Percentiles rank a stretch among this genome's conserved stretches.
These are phyloP conservation scores for Harpagoxenus sublaevis DNA, from an alignment of 2,888 invertebrate species.

Conservation along the genomic window DNA sequence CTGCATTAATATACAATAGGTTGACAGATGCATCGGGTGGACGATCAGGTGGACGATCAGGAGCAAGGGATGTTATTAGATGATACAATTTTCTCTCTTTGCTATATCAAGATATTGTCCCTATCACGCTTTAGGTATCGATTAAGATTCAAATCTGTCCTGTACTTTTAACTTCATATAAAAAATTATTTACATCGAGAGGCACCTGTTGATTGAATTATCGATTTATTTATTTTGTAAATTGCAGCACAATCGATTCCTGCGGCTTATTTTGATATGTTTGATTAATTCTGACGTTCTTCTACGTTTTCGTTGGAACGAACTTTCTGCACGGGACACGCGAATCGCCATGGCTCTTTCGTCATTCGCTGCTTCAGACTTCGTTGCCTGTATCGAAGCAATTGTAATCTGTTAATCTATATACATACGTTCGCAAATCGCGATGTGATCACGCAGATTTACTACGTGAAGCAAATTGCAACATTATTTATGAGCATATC, in stretches of 20 bases:
- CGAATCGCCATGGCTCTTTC: neutral
- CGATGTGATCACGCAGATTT: conserved; percentile 1
- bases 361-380: neutral
- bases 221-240: neutral
- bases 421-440: conserved; percentile 4
- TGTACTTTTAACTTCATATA: neutral
- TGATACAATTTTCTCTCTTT: neutral
- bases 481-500: neutral
- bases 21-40: neutral
- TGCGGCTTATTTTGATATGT: neutral
- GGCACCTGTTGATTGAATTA: neutral
- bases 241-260: neutral
- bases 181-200: neutral
- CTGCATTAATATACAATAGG: neutral
- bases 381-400: conserved; percentile 5
- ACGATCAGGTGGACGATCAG: neutral
- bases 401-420: conserved; percentile 21
- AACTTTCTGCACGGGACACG: neutral
- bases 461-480: neutral
- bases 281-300: neutral
- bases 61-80: neutral
- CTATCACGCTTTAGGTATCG: no score
- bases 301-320: neutral
- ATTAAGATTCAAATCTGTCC: neutral
- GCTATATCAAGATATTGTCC: neutral